Conservation (phyloP, 2,888 invertebrate genomes). For the Argyresthia albistria region DNA sequence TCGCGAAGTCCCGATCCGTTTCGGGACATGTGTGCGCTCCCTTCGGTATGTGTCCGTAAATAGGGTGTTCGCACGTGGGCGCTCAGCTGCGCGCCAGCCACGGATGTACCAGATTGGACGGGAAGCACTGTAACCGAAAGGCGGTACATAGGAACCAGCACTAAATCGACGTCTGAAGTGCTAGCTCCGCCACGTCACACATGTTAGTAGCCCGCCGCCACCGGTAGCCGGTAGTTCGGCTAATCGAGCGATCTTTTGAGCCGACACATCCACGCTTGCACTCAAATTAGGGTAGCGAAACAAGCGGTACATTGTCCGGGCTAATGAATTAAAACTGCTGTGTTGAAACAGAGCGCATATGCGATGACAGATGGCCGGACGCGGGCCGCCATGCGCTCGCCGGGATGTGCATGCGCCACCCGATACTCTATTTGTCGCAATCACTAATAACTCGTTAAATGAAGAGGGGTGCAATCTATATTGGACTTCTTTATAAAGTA, state of each 20-base stretch:
- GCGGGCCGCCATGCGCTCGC: conserved; percentile 22
- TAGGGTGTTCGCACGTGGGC: conserved; percentile 71
- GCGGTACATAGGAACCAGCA: conserved; percentile 34
- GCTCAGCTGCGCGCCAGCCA: conserved; percentile 55
- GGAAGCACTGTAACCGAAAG: conserved; percentile 52
- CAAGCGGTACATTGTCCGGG: conserved; percentile 44
- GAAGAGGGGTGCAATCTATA: conserved; percentile 16
- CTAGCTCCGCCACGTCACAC: conserved; percentile 1
- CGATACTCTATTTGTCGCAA: conserved; percentile 53
- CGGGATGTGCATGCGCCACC: conserved; percentile 40
- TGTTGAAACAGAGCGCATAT: conserved; percentile 59
- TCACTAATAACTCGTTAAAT: conserved; percentile 40
- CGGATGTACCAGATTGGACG: conserved; percentile 59
- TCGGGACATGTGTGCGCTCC: conserved; percentile 69
- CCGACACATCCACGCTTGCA: conserved; percentile 11
- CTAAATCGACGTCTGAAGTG: conserved; percentile 31
- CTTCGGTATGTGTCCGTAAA: conserved; percentile 67
- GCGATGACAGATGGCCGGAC: conserved; percentile 68
- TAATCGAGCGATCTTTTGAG: not conserved
- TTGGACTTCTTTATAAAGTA: not conserved
- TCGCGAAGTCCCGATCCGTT: conserved; percentile 68
- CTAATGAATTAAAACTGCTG: conserved; percentile 66
- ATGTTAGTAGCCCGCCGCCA: not conserved
- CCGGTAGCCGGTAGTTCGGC: not conserved
- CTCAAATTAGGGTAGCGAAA: conserved; percentile 34